phyloP scores from a whole-genome alignment of 2,888 invertebrate genomes.

The Seira ritae region DNA sequence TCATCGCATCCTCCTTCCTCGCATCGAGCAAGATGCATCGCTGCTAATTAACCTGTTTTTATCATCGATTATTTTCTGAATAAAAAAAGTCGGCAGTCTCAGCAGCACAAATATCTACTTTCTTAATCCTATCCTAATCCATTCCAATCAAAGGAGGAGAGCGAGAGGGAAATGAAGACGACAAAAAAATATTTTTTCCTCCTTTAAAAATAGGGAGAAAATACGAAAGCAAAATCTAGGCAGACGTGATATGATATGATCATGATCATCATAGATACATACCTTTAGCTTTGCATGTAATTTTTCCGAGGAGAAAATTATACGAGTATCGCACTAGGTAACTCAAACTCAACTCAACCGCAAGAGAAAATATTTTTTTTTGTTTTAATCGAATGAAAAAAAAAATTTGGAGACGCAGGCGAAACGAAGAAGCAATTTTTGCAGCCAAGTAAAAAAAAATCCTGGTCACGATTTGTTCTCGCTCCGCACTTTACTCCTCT shows the following conservation, averaged over 20 bases:
- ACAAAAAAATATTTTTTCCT: too few species aligned
- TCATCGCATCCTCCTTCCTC: too few species aligned
- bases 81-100: too few species aligned
- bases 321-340: too few species aligned
- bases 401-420: background rate
- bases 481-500: background rate
- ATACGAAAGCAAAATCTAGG: conserved; percentile 30
- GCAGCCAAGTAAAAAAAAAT: conserved; percentile 36
- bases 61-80: conserved; percentile 13
- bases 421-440: conserved; percentile 9
- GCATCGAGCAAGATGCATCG: conserved; percentile 20
- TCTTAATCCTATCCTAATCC: too few species aligned
- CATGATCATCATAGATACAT: background rate
- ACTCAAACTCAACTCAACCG: too few species aligned
- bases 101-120: too few species aligned
- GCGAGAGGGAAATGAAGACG: too few species aligned
- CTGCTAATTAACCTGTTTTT: conserved; percentile 57
- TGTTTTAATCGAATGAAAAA: conserved; percentile 44
- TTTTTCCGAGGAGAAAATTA: too few species aligned
- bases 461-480: conserved; percentile 48
- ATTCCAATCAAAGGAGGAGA: too few species aligned
- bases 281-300: too few species aligned
- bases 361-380: conserved; percentile 4
- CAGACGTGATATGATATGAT: conserved; percentile 42
- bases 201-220: background rate